Base-by-base conservation (phyloP, 2,113 vertebrate species). In the Chloroceryle aenea region DNA sequence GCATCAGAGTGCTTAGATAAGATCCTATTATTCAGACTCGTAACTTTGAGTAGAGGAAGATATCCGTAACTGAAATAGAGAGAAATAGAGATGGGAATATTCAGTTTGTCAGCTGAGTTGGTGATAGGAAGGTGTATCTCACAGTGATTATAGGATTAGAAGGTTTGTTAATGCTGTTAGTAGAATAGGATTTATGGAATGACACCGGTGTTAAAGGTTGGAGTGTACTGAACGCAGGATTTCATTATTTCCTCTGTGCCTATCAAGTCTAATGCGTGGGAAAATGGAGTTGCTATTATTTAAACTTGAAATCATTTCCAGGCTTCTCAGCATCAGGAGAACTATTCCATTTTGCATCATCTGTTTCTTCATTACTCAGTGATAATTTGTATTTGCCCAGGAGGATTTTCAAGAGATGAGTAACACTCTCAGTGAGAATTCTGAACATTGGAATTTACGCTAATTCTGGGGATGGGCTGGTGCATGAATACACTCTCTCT, bases 311-410 rank as follows among this genome's bases (percentile, higher is more conserved):
- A 85, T 68, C 26, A 82, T 94, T 94, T 92, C 87, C 48, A 13
- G 50, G 64, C 47, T 87, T 79, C 79, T 95, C 88, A 53, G 90
- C 93, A 93, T 95, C 94, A 87, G 69, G 90, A 96, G 93, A 81
- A 94, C 94, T 73, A 85, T 95, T 86, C 66, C 42, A 93, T 87
- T 96, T 94, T 91, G 83, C 67, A 89, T 91, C 90, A 88, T 90
- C 95, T 94, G 87, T 93, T 95, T 95, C 91, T 85, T 92, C 78
- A 87, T 92, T 75, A 89, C 76, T 95, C 68, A 74, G 94, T 97
- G 85, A 85, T 95, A 94, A 93, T 94, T 87, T 95, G 84, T 96
- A 92, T 94, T 94, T 97, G 94, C 96, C 95, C 89, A 76, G 85
- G 94, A 96, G 94, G 95, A 85, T 97, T 96, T 97, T 89, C 77